Evolutionary conservation across 2,888 invertebrate species (phyloP).

Genomic region (Unio pictorum): DNA sequence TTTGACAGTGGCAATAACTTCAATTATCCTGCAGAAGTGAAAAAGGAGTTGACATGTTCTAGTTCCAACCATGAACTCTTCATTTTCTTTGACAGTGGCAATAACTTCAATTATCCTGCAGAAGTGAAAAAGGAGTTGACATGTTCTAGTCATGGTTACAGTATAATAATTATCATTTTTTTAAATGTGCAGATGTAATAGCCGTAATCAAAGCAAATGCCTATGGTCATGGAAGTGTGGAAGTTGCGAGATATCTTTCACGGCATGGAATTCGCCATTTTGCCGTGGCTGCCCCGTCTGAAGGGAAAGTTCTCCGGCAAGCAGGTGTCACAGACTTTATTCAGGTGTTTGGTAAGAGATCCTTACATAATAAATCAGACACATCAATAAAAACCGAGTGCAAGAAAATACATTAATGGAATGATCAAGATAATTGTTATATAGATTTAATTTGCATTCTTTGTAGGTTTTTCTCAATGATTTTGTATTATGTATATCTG

Average conservation of each 20-base stretch:
- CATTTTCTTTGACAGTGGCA: too few relatives aligned
- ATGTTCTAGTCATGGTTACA: not conserved
- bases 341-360: slow-evolving; percentile 47
- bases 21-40: too few relatives aligned
- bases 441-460: too few relatives aligned
- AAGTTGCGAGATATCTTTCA: slow-evolving; percentile 42
- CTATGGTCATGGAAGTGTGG: slow-evolving; percentile 55
- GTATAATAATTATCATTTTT: slow-evolving; percentile 5
- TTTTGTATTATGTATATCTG: too few relatives aligned
- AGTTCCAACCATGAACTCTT: too few relatives aligned
- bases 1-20: too few relatives aligned
- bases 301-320: slow-evolving; percentile 49
- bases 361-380: not conserved
- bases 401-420: too few relatives aligned
- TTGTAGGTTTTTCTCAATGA: too few relatives aligned
- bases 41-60: not conserved
- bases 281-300: slow-evolving; percentile 52
- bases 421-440: too few relatives aligned
- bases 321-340: slow-evolving; percentile 44
- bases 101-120: too few relatives aligned
- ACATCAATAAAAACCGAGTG: too few relatives aligned
- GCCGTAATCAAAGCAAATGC: slow-evolving; percentile 55
- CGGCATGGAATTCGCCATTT: slow-evolving; percentile 42
- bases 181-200: slow-evolving; percentile 38
- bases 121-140: too few relatives aligned